These are phyloP conservation scores for Diarsia brunnea DNA, from an alignment of 2,888 invertebrate species.

Conservation along the genomic window DNA sequence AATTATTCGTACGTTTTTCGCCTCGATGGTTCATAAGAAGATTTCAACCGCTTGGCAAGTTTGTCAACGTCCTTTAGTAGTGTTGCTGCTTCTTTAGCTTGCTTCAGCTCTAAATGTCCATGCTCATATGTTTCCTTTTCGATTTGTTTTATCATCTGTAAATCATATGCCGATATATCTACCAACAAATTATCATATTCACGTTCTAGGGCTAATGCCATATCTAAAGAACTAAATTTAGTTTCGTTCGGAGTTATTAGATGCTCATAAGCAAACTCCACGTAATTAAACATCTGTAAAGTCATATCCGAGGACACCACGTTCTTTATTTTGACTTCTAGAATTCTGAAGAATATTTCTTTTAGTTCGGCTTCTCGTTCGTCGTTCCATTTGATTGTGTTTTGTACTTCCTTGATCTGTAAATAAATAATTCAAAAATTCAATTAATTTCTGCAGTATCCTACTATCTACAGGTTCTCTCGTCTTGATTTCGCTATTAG, in stretches of 20 bases:
- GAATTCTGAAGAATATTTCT: constrained; percentile 81
- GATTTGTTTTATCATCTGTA: constrained; percentile 80
- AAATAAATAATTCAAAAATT: constrained; percentile 43
- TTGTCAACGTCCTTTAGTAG: constrained; percentile 81
- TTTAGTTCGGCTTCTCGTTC: constrained; percentile 82
- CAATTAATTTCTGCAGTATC: background rate
- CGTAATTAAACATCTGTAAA: constrained; percentile 91
- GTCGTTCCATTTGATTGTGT: constrained; percentile 78
- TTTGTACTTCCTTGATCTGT: constrained; percentile 81
- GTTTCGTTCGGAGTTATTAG: constrained; percentile 92
- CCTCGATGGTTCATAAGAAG: constrained; percentile 81
- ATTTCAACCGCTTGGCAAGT: constrained; percentile 81
- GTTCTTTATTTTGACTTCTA: constrained; percentile 86
- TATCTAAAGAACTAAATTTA: constrained; percentile 90
- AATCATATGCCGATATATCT: constrained; percentile 83
- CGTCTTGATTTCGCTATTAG: background rate
- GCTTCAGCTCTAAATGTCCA: constrained; percentile 78
- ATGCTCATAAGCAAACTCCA: constrained; percentile 92
- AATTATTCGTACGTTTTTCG: constrained; percentile 58
- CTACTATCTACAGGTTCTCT: background rate
- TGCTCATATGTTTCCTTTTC: constrained; percentile 84
- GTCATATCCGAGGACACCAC: constrained; percentile 91
- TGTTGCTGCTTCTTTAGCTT: constrained; percentile 82
- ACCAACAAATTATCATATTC: constrained; percentile 86
- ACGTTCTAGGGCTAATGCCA: constrained; percentile 91